Percentiles rank a stretch among this genome's conserved stretches.
Evolutionary conservation across 2,113 vertebrate species (phyloP).

Genomic region (Telmatochromis bifrenatus): DNA sequence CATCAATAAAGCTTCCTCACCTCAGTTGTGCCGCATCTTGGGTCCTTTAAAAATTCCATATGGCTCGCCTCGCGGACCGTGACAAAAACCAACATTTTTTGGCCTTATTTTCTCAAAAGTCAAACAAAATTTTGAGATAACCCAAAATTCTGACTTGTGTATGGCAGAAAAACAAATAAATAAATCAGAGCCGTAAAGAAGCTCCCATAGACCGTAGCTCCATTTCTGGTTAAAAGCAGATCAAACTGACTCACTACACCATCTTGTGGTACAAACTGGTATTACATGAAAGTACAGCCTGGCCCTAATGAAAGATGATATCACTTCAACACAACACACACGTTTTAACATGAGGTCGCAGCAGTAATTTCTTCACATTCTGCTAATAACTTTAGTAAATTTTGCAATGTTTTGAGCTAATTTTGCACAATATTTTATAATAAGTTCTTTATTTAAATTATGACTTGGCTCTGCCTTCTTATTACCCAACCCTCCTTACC

Average conservation of each 20-base stretch:
- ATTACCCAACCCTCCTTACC: neutral
- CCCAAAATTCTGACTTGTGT: neutral
- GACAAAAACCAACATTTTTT: neutral
- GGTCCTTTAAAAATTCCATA: neutral
- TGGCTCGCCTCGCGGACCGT: rapidly evolving
- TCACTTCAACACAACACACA: neutral
- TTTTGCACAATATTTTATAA: neutral
- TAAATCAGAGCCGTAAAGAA: neutral
- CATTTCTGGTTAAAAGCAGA: neutral
- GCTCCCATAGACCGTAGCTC: neutral
- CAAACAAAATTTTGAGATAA: neutral
- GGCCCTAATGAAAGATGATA: neutral
- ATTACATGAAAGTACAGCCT: neutral
- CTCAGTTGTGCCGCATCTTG: neutral
- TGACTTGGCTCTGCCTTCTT: neutral
- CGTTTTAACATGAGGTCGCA: neutral
- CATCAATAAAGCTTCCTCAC: neutral
- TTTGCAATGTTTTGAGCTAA: neutral
- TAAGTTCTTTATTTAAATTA: neutral
- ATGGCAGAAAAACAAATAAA: neutral
- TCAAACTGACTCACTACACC: neutral
- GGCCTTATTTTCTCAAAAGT: neutral
- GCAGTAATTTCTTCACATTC: neutral
- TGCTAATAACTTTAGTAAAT: neutral
- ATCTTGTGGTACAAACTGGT: neutral